Evolutionary conservation across 2,113 vertebrate genomes (phyloP).

Genomic region (Hipposideros armiger): DNA sequence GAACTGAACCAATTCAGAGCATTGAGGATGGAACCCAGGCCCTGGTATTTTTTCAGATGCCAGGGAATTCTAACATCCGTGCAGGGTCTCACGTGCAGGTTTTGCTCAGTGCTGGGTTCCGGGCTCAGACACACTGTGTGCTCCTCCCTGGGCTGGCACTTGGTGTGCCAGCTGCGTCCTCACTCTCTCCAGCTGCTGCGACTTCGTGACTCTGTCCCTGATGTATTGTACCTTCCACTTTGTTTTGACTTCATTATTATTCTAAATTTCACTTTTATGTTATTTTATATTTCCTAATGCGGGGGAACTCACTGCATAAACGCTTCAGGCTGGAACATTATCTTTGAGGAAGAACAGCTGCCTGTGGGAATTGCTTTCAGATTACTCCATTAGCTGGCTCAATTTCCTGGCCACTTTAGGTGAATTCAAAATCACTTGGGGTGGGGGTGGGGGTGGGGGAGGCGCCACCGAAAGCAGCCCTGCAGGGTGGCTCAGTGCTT

Average conservation of each 20-base stretch:
- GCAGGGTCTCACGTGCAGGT: background rate
- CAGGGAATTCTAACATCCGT: accelerated
- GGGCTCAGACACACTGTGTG: background rate
- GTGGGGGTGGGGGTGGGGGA: background rate
- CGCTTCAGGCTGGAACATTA: background rate
- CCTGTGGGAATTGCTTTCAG: conserved; percentile 36
- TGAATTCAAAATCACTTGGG: background rate
- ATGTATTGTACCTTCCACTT: conserved; percentile 1
- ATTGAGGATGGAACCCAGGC: background rate
- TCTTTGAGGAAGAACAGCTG: conserved; percentile 40
- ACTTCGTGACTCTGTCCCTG: background rate
- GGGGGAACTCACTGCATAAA: background rate
- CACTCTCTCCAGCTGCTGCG: background rate
- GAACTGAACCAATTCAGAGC: background rate
- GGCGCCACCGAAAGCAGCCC: background rate
- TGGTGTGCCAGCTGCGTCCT: background rate
- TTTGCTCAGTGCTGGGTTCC: background rate
- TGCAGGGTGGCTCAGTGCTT: background rate
- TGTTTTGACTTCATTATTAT: conserved; percentile 23
- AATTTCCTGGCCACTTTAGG: background rate
- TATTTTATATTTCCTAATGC: conserved; percentile 45
- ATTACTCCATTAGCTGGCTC: conserved; percentile 6
- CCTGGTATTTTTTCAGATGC: background rate
- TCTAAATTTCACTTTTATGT: background rate
- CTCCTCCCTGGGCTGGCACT: background rate